phyloP scores from a whole-genome alignment of 2,888 invertebrate genomes.

The Megaustenia siamemsis region DNA sequence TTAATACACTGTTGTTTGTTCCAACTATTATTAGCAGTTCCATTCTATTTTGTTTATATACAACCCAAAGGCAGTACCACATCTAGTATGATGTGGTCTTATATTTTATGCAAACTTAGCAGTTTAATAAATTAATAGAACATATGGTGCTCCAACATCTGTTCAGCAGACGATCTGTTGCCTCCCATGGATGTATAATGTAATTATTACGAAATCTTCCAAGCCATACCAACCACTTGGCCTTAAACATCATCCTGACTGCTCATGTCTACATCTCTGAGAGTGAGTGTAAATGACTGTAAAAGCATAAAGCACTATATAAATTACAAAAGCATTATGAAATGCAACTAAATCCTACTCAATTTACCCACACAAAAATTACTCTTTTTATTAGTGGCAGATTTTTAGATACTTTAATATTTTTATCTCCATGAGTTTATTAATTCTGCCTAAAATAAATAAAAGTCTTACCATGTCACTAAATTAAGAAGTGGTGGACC shows the following conservation, averaged over 20 bases:
- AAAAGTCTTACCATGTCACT: too few species aligned
- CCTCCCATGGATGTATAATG: slow-evolving; percentile 9
- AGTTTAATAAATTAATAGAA: slow-evolving; percentile 35
- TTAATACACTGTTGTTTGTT: not conserved
- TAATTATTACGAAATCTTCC: slow-evolving; percentile 34
- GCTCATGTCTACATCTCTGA: slow-evolving; percentile 36
- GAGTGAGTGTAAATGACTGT: slow-evolving; percentile 32
- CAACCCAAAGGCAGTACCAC: slow-evolving; percentile 43
- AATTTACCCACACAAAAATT: too few species aligned
- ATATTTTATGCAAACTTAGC: slow-evolving; percentile 44
- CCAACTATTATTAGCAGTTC: slow-evolving; percentile 20
- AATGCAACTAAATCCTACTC: too few species aligned
- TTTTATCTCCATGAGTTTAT: too few species aligned
- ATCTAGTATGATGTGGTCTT: slow-evolving; percentile 28
- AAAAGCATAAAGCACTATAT: slow-evolving; percentile 3
- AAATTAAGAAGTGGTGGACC: too few species aligned
- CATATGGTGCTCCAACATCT: slow-evolving; percentile 34
- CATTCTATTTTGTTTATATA: slow-evolving; percentile 23
- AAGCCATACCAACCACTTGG: slow-evolving; percentile 40
- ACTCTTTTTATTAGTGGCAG: too few species aligned
- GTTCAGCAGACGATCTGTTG: slow-evolving; percentile 22
- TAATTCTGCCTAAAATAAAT: too few species aligned
- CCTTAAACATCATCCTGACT: slow-evolving; percentile 32
- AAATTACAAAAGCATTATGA: not conserved
- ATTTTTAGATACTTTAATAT: too few species aligned